Evolutionary conservation across 2,113 vertebrate genomes (phyloP), one percentile per base, ranked within the genome.

Genomic region (Tragelaphus imberbis): DNA sequence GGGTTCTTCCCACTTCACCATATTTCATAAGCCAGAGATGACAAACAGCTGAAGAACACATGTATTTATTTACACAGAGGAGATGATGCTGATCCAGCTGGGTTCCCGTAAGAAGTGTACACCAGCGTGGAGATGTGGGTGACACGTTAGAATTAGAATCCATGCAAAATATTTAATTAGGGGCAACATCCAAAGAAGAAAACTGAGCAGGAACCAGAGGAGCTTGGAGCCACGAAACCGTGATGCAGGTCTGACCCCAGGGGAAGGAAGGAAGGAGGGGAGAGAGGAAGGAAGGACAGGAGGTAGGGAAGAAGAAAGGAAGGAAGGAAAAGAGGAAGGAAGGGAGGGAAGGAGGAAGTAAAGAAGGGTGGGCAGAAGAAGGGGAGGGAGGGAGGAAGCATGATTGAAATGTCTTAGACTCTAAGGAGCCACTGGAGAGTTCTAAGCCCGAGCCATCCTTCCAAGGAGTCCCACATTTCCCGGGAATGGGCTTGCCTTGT

Each of bases 401-500:
- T 47, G 61, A 16, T 4, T 65, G 16, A 81, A 9, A 27, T 55
- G n/a, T 14, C 13, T 84, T 33, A 3, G 44, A 27, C 30, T 51
- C 28, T 36, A 16, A 4, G 12, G 82, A 44, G 77, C 33, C 53
- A 1, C 0, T 19, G 3, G 56, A 33, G 80, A 33, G 44, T 27
- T 90, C 59, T 27, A 28, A 55, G 23, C 63, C 27, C 25, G 40
- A 53, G 19, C 11, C 1, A 13, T 53, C 81, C 75, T 33, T 61
- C 33, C 6, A 16, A 51, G 47, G 33, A 91, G 51, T 25, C 30
- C 47, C 0, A 0, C 6, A 6, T 88, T 40, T 75, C 27, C 81
- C 12, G 1, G 53, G 33, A 49, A n/a, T 0, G 0, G 27, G 2
- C 9, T 61, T 25, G 33, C 65, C 33, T 81, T 11, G 0, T 51